Evolutionary conservation across 2,888 invertebrate species (phyloP).

Genomic region (Hirtodrosophila trivittata): DNA sequence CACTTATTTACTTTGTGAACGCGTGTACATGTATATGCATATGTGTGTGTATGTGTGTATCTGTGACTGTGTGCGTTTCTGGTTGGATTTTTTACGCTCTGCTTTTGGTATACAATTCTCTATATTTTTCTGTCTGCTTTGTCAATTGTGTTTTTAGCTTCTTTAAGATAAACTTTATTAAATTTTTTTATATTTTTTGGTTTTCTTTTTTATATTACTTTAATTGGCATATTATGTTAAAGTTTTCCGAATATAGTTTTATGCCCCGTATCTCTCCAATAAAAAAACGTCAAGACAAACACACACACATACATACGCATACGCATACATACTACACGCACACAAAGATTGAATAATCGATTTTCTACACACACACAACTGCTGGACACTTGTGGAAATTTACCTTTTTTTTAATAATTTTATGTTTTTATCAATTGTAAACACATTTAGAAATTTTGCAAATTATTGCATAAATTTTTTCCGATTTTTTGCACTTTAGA

Average conservation of each 20-base stretch:
- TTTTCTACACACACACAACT: conserved; percentile 57
- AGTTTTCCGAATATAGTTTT: conserved; percentile 38
- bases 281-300: conserved; percentile 53
- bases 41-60: conserved; percentile 32
- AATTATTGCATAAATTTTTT: conserved; percentile 55
- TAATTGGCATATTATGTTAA: conserved; percentile 47
- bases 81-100: conserved; percentile 53
- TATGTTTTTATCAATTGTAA: conserved; percentile 55
- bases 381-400: conserved; percentile 38
- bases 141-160: conserved; percentile 10
- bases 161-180: too few species aligned
- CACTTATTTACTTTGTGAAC: conserved; percentile 46
- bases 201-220: conserved; percentile 43
- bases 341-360: conserved; percentile 76
- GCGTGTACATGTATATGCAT: conserved; percentile 18
- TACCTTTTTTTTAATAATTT: conserved; percentile 53
- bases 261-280: conserved; percentile 20
- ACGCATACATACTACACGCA: conserved; percentile 29
- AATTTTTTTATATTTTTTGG: conserved; percentile 22
- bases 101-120: conserved; percentile 56
- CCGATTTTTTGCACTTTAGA: conserved; percentile 58
- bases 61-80: conserved; percentile 49
- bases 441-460: conserved; percentile 65
- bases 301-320: conserved; percentile 26
- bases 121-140: conserved; percentile 41